Percentiles rank a stretch among this genome's conserved stretches.
Conservation (phyloP, 2,797 vertebrate genomes). For the Corythornis leucogaster region DNA sequence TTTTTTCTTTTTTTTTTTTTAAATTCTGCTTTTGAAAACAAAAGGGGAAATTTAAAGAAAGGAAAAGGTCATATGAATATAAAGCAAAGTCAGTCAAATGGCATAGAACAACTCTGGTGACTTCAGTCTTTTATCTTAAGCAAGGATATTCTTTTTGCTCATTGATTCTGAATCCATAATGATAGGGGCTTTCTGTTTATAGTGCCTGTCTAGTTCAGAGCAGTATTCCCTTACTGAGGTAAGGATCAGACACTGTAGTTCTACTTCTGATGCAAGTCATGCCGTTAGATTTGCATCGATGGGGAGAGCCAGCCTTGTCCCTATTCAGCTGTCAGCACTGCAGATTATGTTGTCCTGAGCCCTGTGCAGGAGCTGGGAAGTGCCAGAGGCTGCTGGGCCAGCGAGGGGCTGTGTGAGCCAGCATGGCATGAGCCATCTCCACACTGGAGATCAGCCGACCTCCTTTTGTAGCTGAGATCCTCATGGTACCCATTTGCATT, state of each 20-base stretch:
- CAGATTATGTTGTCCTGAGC: background rate
- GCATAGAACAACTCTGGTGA: background rate
- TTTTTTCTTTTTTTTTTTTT: background rate
- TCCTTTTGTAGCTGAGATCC: background rate
- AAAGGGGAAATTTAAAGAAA: background rate
- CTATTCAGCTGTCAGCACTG: background rate
- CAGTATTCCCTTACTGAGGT: background rate
- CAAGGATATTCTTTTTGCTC: background rate
- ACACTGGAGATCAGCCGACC: fast-evolving
- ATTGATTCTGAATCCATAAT: background rate
- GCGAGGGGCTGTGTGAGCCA: background rate
- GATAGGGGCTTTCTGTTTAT: background rate
- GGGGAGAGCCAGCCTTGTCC: background rate
- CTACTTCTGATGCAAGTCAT: background rate
- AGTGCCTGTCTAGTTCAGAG: background rate
- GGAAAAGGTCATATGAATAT: background rate
- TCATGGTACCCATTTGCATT: fast-evolving
- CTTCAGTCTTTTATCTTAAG: background rate
- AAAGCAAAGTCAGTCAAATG: background rate
- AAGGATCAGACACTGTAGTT: background rate
- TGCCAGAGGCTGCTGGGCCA: background rate
- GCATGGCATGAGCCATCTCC: fast-evolving
- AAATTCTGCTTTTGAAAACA: background rate
- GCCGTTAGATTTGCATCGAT: fast-evolving
- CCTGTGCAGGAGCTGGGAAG: background rate